A percentile compares a stretch with the other conserved stretches of the same genome.
Conservation (phyloP, 37 sponge, comb jelly and placozoan species). For the Mnemiopsis leidyi region DNA sequence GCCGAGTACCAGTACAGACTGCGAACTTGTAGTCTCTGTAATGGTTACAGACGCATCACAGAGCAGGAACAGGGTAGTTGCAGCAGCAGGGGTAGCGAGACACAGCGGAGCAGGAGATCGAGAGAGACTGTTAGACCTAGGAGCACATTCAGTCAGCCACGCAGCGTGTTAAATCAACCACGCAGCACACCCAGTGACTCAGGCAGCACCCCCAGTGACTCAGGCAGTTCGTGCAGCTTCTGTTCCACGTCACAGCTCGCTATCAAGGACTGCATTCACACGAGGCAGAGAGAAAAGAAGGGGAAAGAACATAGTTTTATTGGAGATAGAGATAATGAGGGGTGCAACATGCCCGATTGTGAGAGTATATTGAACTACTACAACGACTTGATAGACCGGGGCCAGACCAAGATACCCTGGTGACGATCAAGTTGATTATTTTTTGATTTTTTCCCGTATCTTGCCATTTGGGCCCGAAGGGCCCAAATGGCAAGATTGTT, state of each 20-base stretch:
- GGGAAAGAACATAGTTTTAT: neutral
- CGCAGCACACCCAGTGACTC: too few relatives aligned
- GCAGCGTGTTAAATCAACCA: too few relatives aligned
- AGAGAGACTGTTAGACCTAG: neutral
- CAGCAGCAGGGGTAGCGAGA: neutral
- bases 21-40: neutral
- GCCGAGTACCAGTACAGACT: slow-evolving; percentile 3
- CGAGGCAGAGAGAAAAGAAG: neutral
- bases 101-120: neutral
- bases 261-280: neutral
- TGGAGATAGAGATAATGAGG: neutral
- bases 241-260: neutral
- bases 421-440: too few relatives aligned
- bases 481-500: too few relatives aligned
- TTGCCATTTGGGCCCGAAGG: too few relatives aligned
- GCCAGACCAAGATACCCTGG: neutral
- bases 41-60: neutral
- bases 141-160: neutral
- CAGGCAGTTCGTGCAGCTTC: neutral
- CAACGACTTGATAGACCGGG: neutral
- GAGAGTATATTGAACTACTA: neutral
- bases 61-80: neutral
- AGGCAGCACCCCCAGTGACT: too few relatives aligned
- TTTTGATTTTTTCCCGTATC: too few relatives aligned
- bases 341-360: neutral